Evolutionary conservation across 1,140 invertebrate genomes (phyloP).

Genomic region (Cydia strobilella): DNA sequence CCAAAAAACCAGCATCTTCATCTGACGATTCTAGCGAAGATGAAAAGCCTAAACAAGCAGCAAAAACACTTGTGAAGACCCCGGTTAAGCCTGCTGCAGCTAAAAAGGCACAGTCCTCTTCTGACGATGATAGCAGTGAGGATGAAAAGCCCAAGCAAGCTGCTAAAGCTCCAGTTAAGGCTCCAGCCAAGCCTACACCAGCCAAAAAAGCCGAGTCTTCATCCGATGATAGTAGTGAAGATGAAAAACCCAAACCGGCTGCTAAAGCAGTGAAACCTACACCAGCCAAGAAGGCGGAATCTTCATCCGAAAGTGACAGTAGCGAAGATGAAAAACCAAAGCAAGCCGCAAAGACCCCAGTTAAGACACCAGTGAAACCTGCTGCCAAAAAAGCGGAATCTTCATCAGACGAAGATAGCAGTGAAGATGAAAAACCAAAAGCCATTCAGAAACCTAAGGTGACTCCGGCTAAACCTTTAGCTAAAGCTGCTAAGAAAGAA

Average conservation of each 20-base stretch:
- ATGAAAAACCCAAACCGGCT: slow-evolving; percentile 41
- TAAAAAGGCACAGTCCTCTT: slow-evolving; percentile 41
- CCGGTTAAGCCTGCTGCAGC: slow-evolving; percentile 36
- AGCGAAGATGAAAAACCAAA: slow-evolving; percentile 40
- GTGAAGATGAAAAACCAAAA: slow-evolving; percentile 45
- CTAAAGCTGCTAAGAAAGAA: slow-evolving; percentile 35
- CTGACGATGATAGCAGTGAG: slow-evolving; percentile 38
- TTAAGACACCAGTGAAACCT: slow-evolving; percentile 37
- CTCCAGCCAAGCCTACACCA: slow-evolving; percentile 33
- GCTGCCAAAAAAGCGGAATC: slow-evolving; percentile 39
- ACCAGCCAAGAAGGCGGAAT: slow-evolving; percentile 36
- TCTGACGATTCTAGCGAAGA: slow-evolving; percentile 36
- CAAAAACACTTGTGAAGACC: slow-evolving; percentile 34
- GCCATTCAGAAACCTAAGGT: slow-evolving; percentile 29
- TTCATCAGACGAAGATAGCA: slow-evolving; percentile 53
- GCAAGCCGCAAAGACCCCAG: slow-evolving; percentile 33
- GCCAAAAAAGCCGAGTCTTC: slow-evolving; percentile 48
- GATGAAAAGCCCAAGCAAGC: slow-evolving; percentile 32
- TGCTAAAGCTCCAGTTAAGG: slow-evolving; percentile 36
- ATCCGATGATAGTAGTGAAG: slow-evolving; percentile 45
- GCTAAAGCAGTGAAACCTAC: slow-evolving; percentile 31
- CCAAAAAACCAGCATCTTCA: slow-evolving; percentile 31
- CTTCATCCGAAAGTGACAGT: slow-evolving; percentile 36
- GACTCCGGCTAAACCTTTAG: slow-evolving; percentile 32
- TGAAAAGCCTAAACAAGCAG: slow-evolving; percentile 32